Evolutionary conservation across 2,113 vertebrate genomes (phyloP).

Genomic region (Phaethornis superciliosus): DNA sequence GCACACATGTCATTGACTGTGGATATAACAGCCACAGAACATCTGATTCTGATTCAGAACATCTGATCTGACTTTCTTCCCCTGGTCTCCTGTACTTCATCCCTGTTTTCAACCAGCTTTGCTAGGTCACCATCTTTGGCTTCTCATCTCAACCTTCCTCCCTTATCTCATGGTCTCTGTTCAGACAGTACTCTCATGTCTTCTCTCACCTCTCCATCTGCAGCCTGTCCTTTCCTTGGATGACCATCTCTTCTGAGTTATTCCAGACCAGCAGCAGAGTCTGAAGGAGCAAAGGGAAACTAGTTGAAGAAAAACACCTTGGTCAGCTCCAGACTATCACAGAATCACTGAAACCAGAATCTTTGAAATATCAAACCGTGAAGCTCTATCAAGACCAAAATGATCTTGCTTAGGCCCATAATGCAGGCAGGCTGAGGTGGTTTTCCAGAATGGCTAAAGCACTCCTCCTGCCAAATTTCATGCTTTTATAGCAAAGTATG

Average conservation of each 20-base stretch:
- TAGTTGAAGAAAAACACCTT: background rate
- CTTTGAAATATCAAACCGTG: background rate
- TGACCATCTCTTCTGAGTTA: background rate
- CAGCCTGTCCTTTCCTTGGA: background rate
- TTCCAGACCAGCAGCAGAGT: background rate
- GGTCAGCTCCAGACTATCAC: background rate
- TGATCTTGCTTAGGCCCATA: background rate
- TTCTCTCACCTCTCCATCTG: background rate
- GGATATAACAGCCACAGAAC: background rate
- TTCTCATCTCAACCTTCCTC: background rate
- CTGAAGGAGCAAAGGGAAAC: background rate
- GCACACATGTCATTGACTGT: rapidly evolving
- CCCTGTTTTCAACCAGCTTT: background rate
- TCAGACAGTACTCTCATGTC: background rate
- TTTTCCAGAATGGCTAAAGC: background rate
- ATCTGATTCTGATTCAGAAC: background rate
- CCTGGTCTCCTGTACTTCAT: background rate
- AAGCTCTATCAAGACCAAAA: background rate
- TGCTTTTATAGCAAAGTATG: background rate
- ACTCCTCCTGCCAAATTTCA: background rate
- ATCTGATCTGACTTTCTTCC: background rate
- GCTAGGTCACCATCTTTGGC: background rate
- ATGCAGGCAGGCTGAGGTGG: background rate
- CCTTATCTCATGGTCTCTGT: background rate
- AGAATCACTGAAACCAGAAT: background rate